A percentile compares a stretch with the other conserved stretches of the same genome.
Evolutionary conservation across 2,113 vertebrate species (phyloP).

Genomic region (Psilopogon haemacephalus): DNA sequence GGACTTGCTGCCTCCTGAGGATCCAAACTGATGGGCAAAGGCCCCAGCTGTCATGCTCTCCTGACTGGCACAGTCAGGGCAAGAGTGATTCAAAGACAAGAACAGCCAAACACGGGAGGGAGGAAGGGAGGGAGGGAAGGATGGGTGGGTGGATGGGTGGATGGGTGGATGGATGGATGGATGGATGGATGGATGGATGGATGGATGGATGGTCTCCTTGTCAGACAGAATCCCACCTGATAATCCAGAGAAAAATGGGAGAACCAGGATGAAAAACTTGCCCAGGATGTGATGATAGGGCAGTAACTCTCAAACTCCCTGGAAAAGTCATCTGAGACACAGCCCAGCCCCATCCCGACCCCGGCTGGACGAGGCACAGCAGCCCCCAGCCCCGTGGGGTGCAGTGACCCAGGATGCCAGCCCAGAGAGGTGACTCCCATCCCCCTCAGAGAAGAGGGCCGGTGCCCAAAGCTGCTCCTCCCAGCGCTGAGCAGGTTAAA

Average conservation of each 20-base stretch:
- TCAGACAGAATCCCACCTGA: neutral
- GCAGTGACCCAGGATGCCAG: neutral
- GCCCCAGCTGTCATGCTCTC: neutral
- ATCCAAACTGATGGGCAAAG: neutral
- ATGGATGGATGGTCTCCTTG: neutral
- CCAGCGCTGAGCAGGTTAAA: neutral
- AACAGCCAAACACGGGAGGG: too few species aligned
- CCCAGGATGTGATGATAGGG: neutral
- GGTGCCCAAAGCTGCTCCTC: neutral
- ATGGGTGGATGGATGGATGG: neutral
- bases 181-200: too few species aligned
- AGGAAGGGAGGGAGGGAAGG: too few species aligned
- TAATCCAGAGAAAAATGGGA: neutral
- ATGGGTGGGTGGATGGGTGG: too few species aligned
- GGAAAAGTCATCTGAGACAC: neutral
- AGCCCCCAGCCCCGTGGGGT: accelerated
- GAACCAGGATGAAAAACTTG: neutral
- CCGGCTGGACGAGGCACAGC: accelerated
- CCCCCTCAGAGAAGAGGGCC: accelerated
- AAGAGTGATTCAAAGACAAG: too few species aligned
- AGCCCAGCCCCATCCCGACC: accelerated
- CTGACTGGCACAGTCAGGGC: neutral
- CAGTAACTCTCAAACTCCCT: neutral
- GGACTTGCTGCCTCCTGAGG: neutral
- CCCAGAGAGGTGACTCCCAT: neutral